Base-by-base conservation (phyloP, 2,888 invertebrate genomes). In the Xanthorhoe designata region DNA sequence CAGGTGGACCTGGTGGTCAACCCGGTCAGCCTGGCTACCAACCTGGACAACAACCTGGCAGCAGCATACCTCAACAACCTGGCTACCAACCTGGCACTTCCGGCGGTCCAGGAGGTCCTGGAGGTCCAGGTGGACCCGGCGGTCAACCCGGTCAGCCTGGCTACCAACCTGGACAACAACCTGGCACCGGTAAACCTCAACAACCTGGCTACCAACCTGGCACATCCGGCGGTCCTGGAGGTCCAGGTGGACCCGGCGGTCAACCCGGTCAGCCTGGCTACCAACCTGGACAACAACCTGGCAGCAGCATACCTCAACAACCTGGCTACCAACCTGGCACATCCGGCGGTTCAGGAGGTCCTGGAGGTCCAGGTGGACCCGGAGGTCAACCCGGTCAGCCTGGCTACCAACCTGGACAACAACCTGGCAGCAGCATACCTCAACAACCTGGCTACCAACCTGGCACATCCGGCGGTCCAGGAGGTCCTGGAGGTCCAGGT, bases 301-400 rank as follows among this genome's bases (percentile, higher is more conserved):
- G n/a, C n/a, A n/a, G n/a, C n/a, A n/a, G n/a, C n/a, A n/a, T n/a
- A n/a, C n/a, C n/a, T n/a, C n/a, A n/a, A 49, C 85, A 85, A 64
- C 87, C 88, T 17, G 84, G 80, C 9, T 79, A 84, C 0, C 81
- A 63, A n/a, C 63, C 71, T 6, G 72, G 73, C n/a, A 59, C 9
- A 35, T 4, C 64, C n/a, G n/a, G n/a, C n/a, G n/a, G n/a, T n/a
- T n/a, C n/a, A n/a, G n/a, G n/a, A n/a, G n/a, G n/a, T n/a, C n/a
- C n/a, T n/a, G n/a, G n/a, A n/a, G n/a, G n/a, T n/a, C n/a, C n/a
- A n/a, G n/a, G n/a, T n/a, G n/a, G 69, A 4, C 79, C 84, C 0
- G 76, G 79, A 19, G 75, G 76, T 0, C 24, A 68, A 8, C 75
- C 78, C 77, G 49, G n/a, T 67, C 76, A 7, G 82, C 84, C 19